phyloP scores from a whole-genome alignment of 1,140 invertebrate genomes.

The Magallana ariakensis region DNA sequence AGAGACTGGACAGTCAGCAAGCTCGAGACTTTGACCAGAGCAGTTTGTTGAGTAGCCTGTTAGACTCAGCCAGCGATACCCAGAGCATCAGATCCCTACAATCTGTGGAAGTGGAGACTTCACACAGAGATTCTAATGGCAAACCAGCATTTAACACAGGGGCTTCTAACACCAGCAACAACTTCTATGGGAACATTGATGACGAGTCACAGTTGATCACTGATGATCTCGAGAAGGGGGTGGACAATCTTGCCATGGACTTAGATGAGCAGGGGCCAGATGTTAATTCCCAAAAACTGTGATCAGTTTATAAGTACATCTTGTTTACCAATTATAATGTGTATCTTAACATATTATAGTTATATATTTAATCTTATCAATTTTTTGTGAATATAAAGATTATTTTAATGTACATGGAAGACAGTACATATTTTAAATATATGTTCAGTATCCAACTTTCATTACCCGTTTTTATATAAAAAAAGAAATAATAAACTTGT shows the following conservation, averaged over 20 bases:
- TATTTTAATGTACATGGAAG: too few species aligned
- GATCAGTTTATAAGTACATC: too few species aligned
- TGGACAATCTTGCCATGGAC: not conserved
- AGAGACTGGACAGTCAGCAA: conserved; percentile 65
- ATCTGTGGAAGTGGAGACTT: conserved; percentile 1
- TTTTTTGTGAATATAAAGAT: too few species aligned
- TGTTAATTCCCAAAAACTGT: too few species aligned
- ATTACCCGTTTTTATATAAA: too few species aligned
- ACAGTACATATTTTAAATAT: too few species aligned
- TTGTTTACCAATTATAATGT: too few species aligned
- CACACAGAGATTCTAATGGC: not conserved
- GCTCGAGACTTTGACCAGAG: conserved; percentile 45
- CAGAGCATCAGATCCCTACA: conserved; percentile 1
- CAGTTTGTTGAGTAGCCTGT: conserved; percentile 48
- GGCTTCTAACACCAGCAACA: not conserved
- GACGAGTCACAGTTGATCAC: conserved; percentile 15
- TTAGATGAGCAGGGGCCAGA: not conserved
- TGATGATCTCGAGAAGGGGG: not conserved
- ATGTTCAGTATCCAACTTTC: too few species aligned
- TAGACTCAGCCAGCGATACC: conserved; percentile 47
- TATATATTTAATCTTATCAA: too few species aligned
- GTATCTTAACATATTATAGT: too few species aligned
- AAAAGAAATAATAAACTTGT: too few species aligned
- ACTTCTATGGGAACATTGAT: not conserved
- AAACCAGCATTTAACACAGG: not conserved